These are phyloP conservation scores for Apis florea DNA, from an alignment of 1,140 invertebrate genomes.

Conservation along the genomic window DNA sequence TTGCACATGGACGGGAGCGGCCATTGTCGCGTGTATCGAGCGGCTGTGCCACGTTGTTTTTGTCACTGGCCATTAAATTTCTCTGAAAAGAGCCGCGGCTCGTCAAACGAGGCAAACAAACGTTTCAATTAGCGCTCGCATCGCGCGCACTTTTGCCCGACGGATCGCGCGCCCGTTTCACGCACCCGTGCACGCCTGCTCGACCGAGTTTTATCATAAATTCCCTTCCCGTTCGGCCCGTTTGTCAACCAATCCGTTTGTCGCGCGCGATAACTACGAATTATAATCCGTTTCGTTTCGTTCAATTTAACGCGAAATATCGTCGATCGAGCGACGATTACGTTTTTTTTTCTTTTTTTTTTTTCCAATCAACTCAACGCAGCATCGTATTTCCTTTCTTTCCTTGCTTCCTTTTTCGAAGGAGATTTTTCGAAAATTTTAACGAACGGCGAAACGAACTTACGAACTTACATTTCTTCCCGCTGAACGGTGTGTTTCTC, in stretches of 20 bases:
- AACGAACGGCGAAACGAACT: no score
- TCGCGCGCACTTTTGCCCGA: slow-evolving; percentile 51
- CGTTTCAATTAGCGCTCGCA: slow-evolving; percentile 59
- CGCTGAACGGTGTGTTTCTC: no score
- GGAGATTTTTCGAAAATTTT: no score
- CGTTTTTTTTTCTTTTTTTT: no score
- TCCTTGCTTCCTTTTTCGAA: no score
- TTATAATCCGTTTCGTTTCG: slow-evolving; percentile 4
- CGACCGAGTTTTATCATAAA: slow-evolving; percentile 42
- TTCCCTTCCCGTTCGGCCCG: neutral
- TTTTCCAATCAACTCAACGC: no score
- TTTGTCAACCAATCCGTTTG: slow-evolving; percentile 8
- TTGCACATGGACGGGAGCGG: slow-evolving; percentile 31
- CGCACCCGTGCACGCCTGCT: slow-evolving; percentile 17
- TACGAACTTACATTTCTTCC: no score
- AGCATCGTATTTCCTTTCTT: no score
- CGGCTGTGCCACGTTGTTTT: slow-evolving; percentile 46
- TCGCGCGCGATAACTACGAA: slow-evolving; percentile 5
- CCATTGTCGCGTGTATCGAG: slow-evolving; percentile 23
- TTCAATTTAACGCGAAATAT: slow-evolving; percentile 5
- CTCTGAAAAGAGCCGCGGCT: slow-evolving; percentile 45
- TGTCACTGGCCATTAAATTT: slow-evolving; percentile 59
- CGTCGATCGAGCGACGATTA: neutral
- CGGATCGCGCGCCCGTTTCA: slow-evolving; percentile 43
- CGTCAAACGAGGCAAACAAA: slow-evolving; percentile 61